These are phyloP conservation scores for Spodoptera picta DNA, from an alignment of 2,888 invertebrate species.

Conservation along the genomic window DNA sequence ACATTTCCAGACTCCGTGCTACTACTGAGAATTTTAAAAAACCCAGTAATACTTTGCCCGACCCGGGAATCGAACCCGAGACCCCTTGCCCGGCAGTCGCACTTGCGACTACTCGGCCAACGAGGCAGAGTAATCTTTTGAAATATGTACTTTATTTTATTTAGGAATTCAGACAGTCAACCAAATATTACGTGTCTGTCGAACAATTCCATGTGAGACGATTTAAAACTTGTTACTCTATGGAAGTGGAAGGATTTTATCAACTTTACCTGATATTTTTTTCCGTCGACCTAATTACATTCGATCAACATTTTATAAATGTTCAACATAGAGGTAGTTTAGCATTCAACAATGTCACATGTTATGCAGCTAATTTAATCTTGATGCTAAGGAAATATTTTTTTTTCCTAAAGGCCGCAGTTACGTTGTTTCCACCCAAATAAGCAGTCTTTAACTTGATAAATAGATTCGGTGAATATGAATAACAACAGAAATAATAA, in stretches of 20 bases:
- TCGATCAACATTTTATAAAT: constrained; percentile 7
- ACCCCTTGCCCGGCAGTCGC: too few relatives aligned
- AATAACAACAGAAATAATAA: too few relatives aligned
- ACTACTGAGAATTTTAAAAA: too few relatives aligned
- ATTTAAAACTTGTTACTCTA: constrained; percentile 3
- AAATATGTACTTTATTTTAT: too few relatives aligned
- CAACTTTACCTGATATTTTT: background rate
- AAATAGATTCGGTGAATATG: too few relatives aligned
- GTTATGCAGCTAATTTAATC: constrained; percentile 23
- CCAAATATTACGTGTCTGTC: constrained; percentile 3
- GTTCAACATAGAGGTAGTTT: constrained; percentile 2
- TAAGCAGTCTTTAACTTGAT: background rate
- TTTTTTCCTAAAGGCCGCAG: background rate
- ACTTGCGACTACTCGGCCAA: too few relatives aligned
- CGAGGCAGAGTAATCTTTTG: too few relatives aligned
- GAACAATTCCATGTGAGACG: constrained; percentile 5
- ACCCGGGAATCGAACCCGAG: too few relatives aligned
- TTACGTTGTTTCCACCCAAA: background rate
- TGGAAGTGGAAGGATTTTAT: background rate
- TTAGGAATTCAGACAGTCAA: constrained; percentile 2
- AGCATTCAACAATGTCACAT: background rate
- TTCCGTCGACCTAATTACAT: background rate
- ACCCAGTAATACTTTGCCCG: too few relatives aligned
- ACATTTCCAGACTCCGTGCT: too few relatives aligned
- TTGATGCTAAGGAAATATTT: constrained; percentile 4